phyloP scores from a whole-genome alignment of 2,113 vertebrate genomes.

The Crotalus viridis region DNA sequence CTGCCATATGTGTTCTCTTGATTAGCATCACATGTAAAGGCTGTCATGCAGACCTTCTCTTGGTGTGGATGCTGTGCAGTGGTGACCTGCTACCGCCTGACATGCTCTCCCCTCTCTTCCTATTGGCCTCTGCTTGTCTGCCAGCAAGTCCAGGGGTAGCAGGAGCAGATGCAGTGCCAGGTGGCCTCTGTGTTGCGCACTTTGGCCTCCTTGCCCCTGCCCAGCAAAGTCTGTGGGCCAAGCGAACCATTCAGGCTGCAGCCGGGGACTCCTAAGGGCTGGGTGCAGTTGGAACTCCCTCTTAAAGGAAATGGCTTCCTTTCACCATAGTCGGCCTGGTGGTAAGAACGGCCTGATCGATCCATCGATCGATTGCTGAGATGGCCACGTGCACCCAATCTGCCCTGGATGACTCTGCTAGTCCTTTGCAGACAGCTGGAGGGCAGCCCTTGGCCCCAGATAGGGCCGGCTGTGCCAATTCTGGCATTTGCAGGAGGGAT shows the following conservation, averaged over 20 bases:
- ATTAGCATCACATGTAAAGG: too few species aligned
- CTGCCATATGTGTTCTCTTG: too few species aligned
- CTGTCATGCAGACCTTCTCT: neutral
- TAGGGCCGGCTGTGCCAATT: neutral
- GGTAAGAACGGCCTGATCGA: fast-evolving
- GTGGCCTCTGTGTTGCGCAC: neutral
- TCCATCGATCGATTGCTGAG: fast-evolving
- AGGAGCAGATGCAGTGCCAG: neutral
- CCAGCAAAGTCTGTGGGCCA: neutral
- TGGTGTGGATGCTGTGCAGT: neutral
- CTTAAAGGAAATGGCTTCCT: fast-evolving
- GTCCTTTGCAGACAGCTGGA: neutral
- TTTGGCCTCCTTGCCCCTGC: neutral
- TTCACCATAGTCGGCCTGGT: neutral
- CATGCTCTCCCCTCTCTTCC: neutral
- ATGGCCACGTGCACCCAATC: neutral
- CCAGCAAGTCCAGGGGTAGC: neutral
- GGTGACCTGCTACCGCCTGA: neutral
- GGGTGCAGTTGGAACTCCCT: neutral
- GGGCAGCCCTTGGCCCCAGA: neutral
- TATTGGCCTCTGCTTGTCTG: neutral
- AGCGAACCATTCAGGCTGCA: neutral
- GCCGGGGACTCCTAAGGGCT: neutral
- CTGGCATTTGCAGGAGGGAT: too few species aligned
- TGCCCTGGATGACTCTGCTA: neutral